Evolutionary conservation across 2,888 invertebrate genomes (phyloP), one percentile per base, ranked within the genome.

Genomic region (Catocala sponsa): DNA sequence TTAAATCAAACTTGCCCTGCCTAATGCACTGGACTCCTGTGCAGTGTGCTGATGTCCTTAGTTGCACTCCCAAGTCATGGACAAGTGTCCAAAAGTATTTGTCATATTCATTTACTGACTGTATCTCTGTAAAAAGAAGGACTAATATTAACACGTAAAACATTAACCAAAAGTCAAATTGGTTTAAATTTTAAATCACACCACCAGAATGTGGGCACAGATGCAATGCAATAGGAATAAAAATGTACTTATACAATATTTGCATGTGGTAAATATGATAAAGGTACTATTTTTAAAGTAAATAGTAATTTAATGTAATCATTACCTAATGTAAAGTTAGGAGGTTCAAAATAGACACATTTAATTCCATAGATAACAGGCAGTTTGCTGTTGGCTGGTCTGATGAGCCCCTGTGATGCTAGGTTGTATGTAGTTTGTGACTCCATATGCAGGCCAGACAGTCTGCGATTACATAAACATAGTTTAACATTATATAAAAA

Each of bases 341-440:
- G 99, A 11, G 96, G 95, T 32, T 96, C 91, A 86, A 98, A 99
- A 67, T 97, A 94, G 2, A 98, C 95, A 88, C 98, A 97, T 86
- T 97, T 98, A 35, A 99, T 96, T 33, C 97, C 96, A 88, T 99
- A 99, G 32, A 99, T 82, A 38, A 99, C 91, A 0, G 98, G 97
- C 32, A 96, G 91, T 63, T 96, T 96, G 43, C 93, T 95, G 60
- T 95, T 89, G 0, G 94, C 91, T 0, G 99, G 98, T 61, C 98
- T 94, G 4, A 99, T 95, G 0, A 97, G 95, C 0, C 99, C 99
- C 86, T 96, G 93, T 0, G 96, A 94, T 6, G 99, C 99, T 62
- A 99, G 82, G 61, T 99, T 98, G 88, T 98, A 99, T 9, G 98
- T 98, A 48, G 97, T 96, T 89, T 99, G 98, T 46, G 98, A 98